phyloP scores from a whole-genome alignment of 35 echinoderm and acorn worm genomes.

The Ptychodera flava region DNA sequence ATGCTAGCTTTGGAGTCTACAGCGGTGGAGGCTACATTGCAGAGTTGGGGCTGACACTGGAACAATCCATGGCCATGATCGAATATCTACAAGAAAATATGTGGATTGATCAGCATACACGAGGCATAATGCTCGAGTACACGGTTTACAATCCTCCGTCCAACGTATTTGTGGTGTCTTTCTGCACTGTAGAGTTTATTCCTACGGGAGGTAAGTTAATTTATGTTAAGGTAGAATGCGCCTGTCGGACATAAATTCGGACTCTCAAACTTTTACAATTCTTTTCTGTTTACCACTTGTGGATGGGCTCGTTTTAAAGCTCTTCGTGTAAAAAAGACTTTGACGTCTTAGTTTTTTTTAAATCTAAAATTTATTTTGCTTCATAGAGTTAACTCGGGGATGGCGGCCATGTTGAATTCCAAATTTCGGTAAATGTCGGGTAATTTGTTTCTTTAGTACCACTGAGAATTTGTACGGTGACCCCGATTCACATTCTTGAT shows the following conservation, averaged over 20 bases:
- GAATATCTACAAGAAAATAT: slow-evolving; percentile 47
- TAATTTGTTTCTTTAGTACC: no score
- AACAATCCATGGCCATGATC: slow-evolving; percentile 54
- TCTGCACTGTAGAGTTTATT: slow-evolving; percentile 54
- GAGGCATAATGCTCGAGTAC: slow-evolving; percentile 80
- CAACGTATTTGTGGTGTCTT: slow-evolving; percentile 53
- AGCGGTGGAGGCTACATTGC: slow-evolving; percentile 69
- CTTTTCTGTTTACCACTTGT: not conserved
- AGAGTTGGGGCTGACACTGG: slow-evolving; percentile 46
- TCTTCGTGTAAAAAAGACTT: no score
- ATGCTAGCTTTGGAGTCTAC: slow-evolving; percentile 39
- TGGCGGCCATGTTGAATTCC: no score
- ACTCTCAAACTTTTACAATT: no score
- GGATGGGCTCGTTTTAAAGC: not conserved
- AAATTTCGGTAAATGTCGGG: no score
- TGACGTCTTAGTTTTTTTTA: no score
- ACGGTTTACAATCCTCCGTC: slow-evolving; percentile 68
- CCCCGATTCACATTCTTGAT: no score
- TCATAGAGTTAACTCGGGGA: no score
- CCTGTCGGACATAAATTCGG: no score
- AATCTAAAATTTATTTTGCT: no score
- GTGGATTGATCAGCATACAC: slow-evolving; percentile 81
- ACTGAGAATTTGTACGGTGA: no score
- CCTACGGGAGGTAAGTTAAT: slow-evolving; percentile 63
- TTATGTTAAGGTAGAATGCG: not conserved